A percentile compares a stretch with the other conserved stretches of the same genome.
phyloP scores from a whole-genome alignment of 2,797 vertebrate species.

The Pampus argenteus region DNA sequence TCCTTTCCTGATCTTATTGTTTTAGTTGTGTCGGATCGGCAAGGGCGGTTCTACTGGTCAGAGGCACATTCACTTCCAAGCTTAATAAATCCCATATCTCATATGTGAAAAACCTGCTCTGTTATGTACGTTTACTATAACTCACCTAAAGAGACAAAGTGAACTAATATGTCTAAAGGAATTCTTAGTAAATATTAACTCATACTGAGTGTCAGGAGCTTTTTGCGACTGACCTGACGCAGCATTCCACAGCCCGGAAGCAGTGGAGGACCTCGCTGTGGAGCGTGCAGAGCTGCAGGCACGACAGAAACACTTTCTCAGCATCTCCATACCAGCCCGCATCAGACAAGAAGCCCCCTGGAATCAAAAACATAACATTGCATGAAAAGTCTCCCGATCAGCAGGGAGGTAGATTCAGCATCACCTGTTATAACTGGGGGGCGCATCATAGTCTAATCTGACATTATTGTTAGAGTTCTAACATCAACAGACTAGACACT shows the following conservation, averaged over 20 bases:
- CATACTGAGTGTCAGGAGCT: neutral
- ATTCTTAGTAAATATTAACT: neutral
- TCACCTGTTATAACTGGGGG: neutral
- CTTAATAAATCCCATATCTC: no score
- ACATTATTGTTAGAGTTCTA: neutral
- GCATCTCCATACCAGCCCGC: slow-evolving; percentile 99
- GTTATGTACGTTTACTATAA: no score
- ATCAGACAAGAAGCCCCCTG: slow-evolving; percentile 97
- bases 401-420: neutral
- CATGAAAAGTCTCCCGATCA: neutral
- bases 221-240: slow-evolving; percentile 89
- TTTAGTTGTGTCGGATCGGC: no score
- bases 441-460: neutral
- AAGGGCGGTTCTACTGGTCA: neutral
- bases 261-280: slow-evolving; percentile 98
- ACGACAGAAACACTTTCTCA: slow-evolving; percentile 98
- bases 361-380: slow-evolving; percentile 19
- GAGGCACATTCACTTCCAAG: neutral
- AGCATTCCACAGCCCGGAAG: slow-evolving; percentile 97
- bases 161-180: neutral
- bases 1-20: neutral
- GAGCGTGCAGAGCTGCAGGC: slow-evolving; percentile 96
- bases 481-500: no score
- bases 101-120: no score
- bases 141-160: neutral